phyloP scores from a whole-genome alignment of 37 sponge, comb jelly and placozoan genomes.

The Hexactinellida sp. region DNA sequence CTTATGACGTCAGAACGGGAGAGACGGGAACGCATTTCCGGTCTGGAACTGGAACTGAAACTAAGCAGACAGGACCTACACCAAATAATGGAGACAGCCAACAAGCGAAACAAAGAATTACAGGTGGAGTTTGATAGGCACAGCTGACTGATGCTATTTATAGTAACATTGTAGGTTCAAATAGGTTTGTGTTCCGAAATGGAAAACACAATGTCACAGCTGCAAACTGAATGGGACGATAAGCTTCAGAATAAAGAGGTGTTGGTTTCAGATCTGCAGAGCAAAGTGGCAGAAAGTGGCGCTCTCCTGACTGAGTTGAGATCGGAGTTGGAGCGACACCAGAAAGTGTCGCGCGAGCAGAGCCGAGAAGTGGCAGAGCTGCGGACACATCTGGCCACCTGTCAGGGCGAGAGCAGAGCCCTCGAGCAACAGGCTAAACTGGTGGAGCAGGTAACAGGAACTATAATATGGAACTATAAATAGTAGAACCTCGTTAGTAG shows the following conservation, averaged over 20 bases:
- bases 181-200: background rate
- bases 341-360: background rate
- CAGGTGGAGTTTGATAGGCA: background rate
- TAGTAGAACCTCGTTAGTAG: no score
- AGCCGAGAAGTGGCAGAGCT: background rate
- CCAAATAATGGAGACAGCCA: background rate
- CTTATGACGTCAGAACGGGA: background rate
- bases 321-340: background rate
- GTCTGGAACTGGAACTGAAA: background rate
- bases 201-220: background rate
- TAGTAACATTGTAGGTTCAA: background rate
- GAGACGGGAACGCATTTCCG: background rate
- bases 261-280: background rate
- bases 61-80: conserved; percentile 13
- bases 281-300: background rate
- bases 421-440: conserved; percentile 11
- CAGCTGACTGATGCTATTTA: background rate
- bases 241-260: background rate
- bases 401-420: background rate
- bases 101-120: background rate
- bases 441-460: background rate
- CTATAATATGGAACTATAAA: no score
- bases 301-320: background rate
- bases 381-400: background rate
- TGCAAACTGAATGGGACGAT: background rate